phyloP scores from a whole-genome alignment of 2,113 vertebrate species.

The Menidia beryllina region DNA sequence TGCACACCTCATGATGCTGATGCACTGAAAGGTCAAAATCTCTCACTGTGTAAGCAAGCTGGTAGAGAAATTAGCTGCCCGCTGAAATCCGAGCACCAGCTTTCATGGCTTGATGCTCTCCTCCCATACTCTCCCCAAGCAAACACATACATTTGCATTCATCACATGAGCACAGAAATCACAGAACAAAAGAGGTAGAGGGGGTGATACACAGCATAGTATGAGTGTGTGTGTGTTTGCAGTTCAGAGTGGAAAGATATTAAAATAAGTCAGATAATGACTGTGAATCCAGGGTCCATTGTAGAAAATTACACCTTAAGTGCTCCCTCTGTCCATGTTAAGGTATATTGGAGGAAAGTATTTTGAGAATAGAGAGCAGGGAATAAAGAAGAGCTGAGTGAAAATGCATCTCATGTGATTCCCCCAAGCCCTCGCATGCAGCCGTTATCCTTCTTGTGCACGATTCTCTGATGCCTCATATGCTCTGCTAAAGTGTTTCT shows the following conservation, averaged over 20 bases:
- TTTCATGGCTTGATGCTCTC: conserved; percentile 64
- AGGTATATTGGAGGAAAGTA: conserved; percentile 58
- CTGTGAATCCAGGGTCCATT: conserved; percentile 19
- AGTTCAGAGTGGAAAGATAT: conserved; percentile 34
- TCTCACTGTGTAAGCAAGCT: conserved; percentile 36
- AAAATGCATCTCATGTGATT: conserved; percentile 69
- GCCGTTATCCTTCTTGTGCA: conserved; percentile 75
- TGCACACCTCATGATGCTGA: conserved; percentile 43
- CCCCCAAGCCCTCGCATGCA: conserved; percentile 60
- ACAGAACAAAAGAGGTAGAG: conserved; percentile 44
- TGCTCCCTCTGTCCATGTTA: conserved; percentile 60
- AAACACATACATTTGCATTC: conserved; percentile 71
- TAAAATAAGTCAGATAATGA: conserved; percentile 40
- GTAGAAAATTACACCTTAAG: conserved; percentile 41
- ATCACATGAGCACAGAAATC: conserved; percentile 44
- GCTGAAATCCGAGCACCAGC: conserved; percentile 46
- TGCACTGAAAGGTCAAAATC: conserved; percentile 71
- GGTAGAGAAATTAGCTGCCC: conserved; percentile 51
- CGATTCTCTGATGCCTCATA: conserved; percentile 75
- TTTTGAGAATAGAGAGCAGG: conserved; percentile 61
- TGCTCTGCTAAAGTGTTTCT: conserved; percentile 75
- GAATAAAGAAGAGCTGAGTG: conserved; percentile 68
- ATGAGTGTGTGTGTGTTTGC: background rate
- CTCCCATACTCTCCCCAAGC: conserved; percentile 44
- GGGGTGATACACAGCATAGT: conserved; percentile 8